Evolutionary conservation across 53 echinoderm and acorn worm species (phyloP).

Genomic region (Hippasteria phrygiana): DNA sequence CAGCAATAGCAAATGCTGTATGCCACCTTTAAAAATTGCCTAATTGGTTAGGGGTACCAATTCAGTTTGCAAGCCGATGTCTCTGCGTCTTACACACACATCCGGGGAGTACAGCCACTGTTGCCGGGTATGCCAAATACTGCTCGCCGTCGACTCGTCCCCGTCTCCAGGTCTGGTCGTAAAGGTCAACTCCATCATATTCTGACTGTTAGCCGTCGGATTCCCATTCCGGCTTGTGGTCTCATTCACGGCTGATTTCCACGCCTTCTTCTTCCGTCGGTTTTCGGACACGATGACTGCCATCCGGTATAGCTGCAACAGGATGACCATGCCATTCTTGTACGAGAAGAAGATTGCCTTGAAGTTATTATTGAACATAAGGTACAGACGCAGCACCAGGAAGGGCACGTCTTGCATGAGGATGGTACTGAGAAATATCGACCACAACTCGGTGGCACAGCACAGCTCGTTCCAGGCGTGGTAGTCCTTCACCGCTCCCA

Average conservation of each 20-base stretch:
- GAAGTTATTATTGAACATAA: too few relatives aligned
- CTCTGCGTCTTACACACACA: too few relatives aligned
- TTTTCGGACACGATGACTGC: constrained; percentile 3
- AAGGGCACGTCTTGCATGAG: constrained; percentile 45
- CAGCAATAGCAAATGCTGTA: too few relatives aligned
- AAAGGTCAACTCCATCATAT: not conserved
- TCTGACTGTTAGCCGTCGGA: not conserved
- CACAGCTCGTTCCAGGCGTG: constrained; percentile 11
- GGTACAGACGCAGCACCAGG: not conserved
- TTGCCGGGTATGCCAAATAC: too few relatives aligned
- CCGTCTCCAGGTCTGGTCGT: too few relatives aligned
- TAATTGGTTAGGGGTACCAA: too few relatives aligned
- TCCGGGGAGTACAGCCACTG: too few relatives aligned
- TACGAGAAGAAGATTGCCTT: constrained; percentile 17
- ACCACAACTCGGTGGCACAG: constrained; percentile 35
- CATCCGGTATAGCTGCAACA: constrained; percentile 9
- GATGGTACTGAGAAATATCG: constrained; percentile 9
- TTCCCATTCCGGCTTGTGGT: not conserved
- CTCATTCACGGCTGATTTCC: not conserved
- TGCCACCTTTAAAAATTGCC: too few relatives aligned
- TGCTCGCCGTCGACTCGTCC: too few relatives aligned
- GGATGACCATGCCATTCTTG: constrained; percentile 2
- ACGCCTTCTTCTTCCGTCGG: not conserved
- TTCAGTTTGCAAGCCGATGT: too few relatives aligned
- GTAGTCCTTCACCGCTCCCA: too few relatives aligned